Percentiles rank a stretch among this genome's conserved stretches.
Evolutionary conservation across 2,113 vertebrate species (phyloP).

Genomic region (Helogale parvula): DNA sequence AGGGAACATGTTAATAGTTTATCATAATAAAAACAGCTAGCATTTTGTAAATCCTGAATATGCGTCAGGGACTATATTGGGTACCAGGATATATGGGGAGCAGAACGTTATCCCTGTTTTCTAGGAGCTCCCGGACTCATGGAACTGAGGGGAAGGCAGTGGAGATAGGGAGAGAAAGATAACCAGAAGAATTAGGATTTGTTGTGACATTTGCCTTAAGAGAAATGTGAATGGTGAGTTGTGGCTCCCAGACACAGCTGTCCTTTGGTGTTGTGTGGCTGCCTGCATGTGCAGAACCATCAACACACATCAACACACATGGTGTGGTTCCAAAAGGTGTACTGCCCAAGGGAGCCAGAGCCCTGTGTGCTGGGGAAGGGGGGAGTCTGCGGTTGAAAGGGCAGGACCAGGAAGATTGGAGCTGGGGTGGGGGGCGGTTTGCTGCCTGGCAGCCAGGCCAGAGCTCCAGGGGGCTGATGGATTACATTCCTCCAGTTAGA

Average conservation of each 20-base stretch:
- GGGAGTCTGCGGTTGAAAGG: background rate
- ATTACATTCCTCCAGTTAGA: slow-evolving; percentile 1
- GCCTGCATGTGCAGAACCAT: background rate
- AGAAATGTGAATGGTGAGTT: background rate
- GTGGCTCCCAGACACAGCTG: background rate
- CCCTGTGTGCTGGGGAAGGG: background rate
- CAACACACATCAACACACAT: fast-evolving
- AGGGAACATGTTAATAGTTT: background rate
- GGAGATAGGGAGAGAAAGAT: background rate
- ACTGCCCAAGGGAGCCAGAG: background rate
- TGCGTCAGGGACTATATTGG: background rate
- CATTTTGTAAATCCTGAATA: background rate
- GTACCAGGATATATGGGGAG: background rate
- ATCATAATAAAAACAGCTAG: background rate
- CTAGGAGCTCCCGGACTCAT: background rate
- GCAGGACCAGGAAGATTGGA: background rate
- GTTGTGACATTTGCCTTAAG: background rate
- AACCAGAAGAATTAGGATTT: background rate
- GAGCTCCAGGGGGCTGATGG: background rate
- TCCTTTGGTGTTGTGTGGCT: background rate
- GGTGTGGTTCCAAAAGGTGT: fast-evolving
- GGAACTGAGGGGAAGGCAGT: too few species aligned
- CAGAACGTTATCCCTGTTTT: background rate
- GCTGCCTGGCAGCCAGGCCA: background rate
- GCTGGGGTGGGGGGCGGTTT: background rate